phyloP scores from a whole-genome alignment of 2,888 invertebrate genomes.

The Nephrotoma guestfalica region DNA sequence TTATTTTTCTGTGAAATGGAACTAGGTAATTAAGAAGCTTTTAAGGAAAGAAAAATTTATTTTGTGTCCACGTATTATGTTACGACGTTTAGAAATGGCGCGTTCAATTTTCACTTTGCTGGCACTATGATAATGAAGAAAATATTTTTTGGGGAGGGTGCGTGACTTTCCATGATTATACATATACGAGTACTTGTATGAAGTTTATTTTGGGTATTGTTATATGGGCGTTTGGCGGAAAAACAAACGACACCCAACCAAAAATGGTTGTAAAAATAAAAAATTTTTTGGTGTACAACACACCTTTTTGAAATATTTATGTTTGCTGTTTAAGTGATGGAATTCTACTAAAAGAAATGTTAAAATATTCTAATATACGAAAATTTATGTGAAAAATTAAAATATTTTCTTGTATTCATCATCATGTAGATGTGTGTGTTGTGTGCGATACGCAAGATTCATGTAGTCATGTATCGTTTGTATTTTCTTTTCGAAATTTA shows the following conservation, averaged over 20 bases:
- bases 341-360: neutral
- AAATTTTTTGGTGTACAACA: neutral
- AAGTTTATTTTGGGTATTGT: neutral
- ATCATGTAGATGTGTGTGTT: neutral
- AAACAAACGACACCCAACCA: neutral
- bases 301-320: neutral
- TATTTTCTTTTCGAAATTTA: neutral
- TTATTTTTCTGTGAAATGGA: neutral
- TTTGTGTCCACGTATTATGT: too few relatives aligned
- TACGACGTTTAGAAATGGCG: neutral
- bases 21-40: neutral
- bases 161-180: neutral
- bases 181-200: neutral
- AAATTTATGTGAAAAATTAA: neutral
- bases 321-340: neutral
- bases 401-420: neutral
- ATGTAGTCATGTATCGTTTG: neutral
- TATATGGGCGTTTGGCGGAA: neutral
- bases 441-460: neutral
- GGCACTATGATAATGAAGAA: neutral
- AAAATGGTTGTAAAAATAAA: neutral
- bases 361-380: neutral
- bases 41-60: neutral
- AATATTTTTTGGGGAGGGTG: neutral
- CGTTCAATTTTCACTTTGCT: neutral